Evolutionary conservation across 2,797 vertebrate genomes (phyloP).

Genomic region (Sciaenops ocellatus): DNA sequence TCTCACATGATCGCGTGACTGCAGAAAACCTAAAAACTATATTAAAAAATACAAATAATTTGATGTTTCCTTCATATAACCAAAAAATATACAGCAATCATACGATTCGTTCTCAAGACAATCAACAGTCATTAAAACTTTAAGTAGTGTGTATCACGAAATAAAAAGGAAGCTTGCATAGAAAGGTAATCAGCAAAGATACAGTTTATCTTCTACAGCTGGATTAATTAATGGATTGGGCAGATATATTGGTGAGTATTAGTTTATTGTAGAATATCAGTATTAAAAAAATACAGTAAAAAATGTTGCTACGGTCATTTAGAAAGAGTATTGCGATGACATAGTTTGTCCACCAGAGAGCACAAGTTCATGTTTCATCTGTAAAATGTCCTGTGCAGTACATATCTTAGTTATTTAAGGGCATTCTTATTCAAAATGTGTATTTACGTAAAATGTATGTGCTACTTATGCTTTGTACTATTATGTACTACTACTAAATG

Average conservation of each 20-base stretch:
- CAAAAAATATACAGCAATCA: neutral
- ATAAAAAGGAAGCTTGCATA: neutral
- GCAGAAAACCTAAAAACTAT: neutral
- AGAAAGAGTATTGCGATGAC: neutral
- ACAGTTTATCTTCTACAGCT: neutral
- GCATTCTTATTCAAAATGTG: neutral
- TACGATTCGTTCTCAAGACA: neutral
- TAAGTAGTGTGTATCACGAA: neutral
- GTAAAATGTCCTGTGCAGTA: neutral
- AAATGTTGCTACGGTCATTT: neutral
- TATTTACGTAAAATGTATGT: no score
- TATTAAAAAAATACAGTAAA: no score
- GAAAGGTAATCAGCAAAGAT: neutral
- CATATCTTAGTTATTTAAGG: neutral
- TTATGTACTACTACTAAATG: no score
- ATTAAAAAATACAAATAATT: neutral
- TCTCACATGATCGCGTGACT: neutral
- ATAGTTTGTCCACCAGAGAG: conserved; percentile 12
- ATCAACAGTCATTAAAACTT: neutral
- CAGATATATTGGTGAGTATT: neutral
- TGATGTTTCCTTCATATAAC: neutral
- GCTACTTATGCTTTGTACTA: no score
- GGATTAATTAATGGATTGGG: neutral
- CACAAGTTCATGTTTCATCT: neutral
- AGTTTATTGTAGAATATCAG: neutral